Evolutionary conservation across 2,888 invertebrate species (phyloP).

Genomic region (Myopa tessellatipennis): DNA sequence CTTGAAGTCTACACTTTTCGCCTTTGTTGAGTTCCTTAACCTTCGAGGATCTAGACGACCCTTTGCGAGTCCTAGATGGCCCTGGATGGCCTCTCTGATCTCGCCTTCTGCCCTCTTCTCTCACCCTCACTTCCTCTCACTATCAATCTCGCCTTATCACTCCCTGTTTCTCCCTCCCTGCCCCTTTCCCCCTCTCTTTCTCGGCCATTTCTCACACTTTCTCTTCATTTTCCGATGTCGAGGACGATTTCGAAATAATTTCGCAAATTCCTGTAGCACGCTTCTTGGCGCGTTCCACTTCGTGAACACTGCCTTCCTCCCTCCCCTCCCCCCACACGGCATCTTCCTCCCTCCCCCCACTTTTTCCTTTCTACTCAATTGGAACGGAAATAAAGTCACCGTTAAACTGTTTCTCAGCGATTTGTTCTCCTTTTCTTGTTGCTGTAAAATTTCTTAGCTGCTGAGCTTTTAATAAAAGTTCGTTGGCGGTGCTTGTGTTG

Average conservation of each 20-base stretch:
- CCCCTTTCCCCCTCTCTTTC: neutral
- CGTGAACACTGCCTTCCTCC: neutral
- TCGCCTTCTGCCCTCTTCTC: too few species aligned
- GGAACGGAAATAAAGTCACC: neutral
- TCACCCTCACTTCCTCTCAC: too few species aligned
- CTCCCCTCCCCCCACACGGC: neutral
- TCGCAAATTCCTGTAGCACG: constrained; percentile 48
- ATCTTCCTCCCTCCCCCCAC: too few species aligned
- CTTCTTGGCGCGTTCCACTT: constrained; percentile 34
- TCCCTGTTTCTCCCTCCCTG: too few species aligned
- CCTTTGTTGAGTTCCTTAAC: neutral
- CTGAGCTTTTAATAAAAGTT: neutral
- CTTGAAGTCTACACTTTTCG: constrained; percentile 1
- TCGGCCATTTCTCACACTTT: neutral
- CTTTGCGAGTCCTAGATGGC: neutral
- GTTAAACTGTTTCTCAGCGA: neutral
- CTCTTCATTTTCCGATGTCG: neutral
- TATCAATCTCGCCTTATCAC: too few species aligned
- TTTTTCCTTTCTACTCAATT: too few species aligned
- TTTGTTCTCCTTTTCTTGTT: neutral
- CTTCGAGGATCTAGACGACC: neutral
- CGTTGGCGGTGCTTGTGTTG: constrained; percentile 7
- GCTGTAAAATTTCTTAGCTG: too few species aligned
- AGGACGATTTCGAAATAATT: constrained; percentile 44
- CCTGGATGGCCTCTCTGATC: neutral